Evolutionary conservation across 2,797 vertebrate genomes (phyloP).

Genomic region (Spheniscus humboldti): DNA sequence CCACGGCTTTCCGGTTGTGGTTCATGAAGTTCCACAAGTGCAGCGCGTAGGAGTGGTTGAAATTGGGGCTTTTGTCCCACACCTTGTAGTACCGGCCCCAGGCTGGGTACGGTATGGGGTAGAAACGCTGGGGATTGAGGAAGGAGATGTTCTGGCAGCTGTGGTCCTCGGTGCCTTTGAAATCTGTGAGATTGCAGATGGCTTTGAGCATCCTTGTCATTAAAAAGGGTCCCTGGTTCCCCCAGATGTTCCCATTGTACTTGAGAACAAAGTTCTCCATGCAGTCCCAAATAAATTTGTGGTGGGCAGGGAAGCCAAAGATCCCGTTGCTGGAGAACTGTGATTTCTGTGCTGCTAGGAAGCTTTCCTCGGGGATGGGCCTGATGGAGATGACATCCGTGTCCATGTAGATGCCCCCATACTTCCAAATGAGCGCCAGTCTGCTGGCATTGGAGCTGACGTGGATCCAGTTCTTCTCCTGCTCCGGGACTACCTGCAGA

Average conservation of each 20-base stretch:
- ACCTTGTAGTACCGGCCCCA: slow-evolving; percentile 73
- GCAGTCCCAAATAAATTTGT: slow-evolving; percentile 74
- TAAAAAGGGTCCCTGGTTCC: slow-evolving; percentile 72
- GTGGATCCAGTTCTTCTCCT: slow-evolving; percentile 71
- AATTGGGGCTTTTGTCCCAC: slow-evolving; percentile 65
- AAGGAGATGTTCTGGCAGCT: slow-evolving; percentile 73
- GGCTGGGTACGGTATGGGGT: slow-evolving; percentile 67
- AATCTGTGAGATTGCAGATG: slow-evolving; percentile 65
- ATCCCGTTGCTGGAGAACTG: slow-evolving; percentile 70
- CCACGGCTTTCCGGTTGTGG: slow-evolving; percentile 17
- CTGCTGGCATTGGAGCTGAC: slow-evolving; percentile 72
- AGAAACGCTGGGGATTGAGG: slow-evolving; percentile 75
- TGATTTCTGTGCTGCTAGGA: slow-evolving; percentile 68
- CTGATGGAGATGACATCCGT: slow-evolving; percentile 76
- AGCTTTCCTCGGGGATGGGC: slow-evolving; percentile 66
- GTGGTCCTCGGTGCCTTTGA: slow-evolving; percentile 60
- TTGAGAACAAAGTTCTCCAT: slow-evolving; percentile 77
- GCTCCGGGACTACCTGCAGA: slow-evolving; percentile 53
- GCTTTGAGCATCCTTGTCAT: slow-evolving; percentile 71
- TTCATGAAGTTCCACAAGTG: slow-evolving; percentile 81
- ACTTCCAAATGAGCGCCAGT: slow-evolving; percentile 76
- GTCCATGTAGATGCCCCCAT: slow-evolving; percentile 77
- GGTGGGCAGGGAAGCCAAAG: slow-evolving; percentile 70
- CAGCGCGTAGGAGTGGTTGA: slow-evolving; percentile 72
- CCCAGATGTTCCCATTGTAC: slow-evolving; percentile 74